Conservation (phyloP, 1,140 invertebrate species). For the Apis cerana region DNA sequence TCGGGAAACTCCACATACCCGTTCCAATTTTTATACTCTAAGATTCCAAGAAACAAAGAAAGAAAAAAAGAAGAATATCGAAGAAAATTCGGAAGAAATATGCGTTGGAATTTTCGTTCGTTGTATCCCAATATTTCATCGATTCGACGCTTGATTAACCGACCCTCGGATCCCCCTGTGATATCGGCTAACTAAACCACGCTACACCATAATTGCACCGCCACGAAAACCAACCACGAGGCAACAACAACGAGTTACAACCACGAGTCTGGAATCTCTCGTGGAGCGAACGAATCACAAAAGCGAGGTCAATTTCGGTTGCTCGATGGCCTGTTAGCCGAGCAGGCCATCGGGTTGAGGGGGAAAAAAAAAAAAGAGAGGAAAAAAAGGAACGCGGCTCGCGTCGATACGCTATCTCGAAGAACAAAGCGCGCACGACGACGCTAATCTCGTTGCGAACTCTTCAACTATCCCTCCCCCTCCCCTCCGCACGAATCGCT, state of each 20-base stretch:
- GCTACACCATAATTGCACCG: background rate
- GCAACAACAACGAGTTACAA: too few relatives aligned
- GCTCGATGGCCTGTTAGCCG: background rate
- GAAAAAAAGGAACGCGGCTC: background rate
- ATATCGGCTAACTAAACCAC: too few relatives aligned
- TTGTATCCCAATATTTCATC: too few relatives aligned
- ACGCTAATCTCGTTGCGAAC: conserved; percentile 29
- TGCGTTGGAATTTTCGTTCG: too few relatives aligned
- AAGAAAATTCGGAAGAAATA: too few relatives aligned
- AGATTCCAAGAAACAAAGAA: too few relatives aligned
- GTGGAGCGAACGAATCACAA: background rate
- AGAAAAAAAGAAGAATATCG: too few relatives aligned
- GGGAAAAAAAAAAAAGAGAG: background rate
- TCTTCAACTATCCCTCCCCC: conserved; percentile 9
- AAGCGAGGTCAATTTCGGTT: background rate
- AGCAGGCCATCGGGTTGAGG: background rate
- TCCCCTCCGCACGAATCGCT: background rate
- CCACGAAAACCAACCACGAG: background rate
- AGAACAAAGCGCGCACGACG: conserved; percentile 11
- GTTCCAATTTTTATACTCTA: too few relatives aligned
- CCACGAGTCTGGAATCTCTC: too few relatives aligned
- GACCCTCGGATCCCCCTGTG: too few relatives aligned
- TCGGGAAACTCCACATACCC: too few relatives aligned
- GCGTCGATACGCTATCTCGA: conserved; percentile 7
- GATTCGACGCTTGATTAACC: too few relatives aligned